These are phyloP conservation scores for Andrena bicolor DNA, from an alignment of 2,888 invertebrate species.

Conservation along the genomic window DNA sequence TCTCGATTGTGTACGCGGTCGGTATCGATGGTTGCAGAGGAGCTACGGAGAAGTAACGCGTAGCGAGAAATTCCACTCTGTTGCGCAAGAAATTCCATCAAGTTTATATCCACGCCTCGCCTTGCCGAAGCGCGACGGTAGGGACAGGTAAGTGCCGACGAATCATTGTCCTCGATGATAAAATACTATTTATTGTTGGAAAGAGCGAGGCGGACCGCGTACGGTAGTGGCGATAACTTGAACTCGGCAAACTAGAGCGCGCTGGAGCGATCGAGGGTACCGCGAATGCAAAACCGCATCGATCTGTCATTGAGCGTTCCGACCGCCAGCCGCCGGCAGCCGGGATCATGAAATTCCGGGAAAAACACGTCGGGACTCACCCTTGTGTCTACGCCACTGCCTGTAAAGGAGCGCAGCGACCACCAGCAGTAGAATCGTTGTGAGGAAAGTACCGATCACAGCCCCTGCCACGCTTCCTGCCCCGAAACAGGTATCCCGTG, in stretches of 20 bases:
- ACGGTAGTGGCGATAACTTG: constrained; percentile 2
- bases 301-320: constrained; percentile 44
- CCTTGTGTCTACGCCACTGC: constrained; percentile 88
- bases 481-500: constrained; percentile 87
- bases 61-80: constrained; percentile 47
- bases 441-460: constrained; percentile 90
- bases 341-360: background rate
- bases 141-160: constrained; percentile 12
- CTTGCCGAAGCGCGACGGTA: constrained; percentile 6
- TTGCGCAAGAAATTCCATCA: constrained; percentile 49
- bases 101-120: constrained; percentile 16
- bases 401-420: constrained; percentile 87
- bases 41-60: constrained; percentile 19
- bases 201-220: background rate
- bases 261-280: constrained; percentile 16
- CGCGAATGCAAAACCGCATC: constrained; percentile 18
- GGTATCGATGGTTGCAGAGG: background rate
- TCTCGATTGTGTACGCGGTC: background rate
- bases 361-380: constrained; percentile 66
- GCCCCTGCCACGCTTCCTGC: constrained; percentile 90
- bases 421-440: constrained; percentile 88
- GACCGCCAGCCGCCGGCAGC: constrained; percentile 5
- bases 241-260: constrained; percentile 40
- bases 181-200: constrained; percentile 30
- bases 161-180: constrained; percentile 37